Evolutionary conservation across 2,797 vertebrate genomes (phyloP), one percentile per base, ranked within the genome.

Genomic region (Acanthornis magna): DNA sequence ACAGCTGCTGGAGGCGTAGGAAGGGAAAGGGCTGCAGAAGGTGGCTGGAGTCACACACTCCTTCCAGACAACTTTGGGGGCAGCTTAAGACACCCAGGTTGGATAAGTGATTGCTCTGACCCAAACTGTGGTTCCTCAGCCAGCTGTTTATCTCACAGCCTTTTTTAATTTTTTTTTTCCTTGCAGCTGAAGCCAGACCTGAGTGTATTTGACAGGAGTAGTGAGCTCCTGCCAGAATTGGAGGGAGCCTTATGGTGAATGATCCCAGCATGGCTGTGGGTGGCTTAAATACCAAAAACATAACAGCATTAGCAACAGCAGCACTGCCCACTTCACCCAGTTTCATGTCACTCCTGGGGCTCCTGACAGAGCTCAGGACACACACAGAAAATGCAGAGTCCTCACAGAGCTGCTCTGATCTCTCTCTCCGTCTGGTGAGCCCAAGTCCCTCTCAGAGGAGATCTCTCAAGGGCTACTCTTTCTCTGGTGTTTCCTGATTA

Each of bases 401-500:
- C 82, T 96, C 79, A 75, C 29, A 70, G 47, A 92, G 62, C 87
- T 91, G 70, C 82, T 85, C 68, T 89, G 72, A 53, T 61, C 85
- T 75, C 65, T 80, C 43, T 62, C 40, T 68, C 72, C 0, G 0
- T 72, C 81, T 94, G 55, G 51, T 72, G 76, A 96, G 72, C 38
- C 68, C 36, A 93, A 89, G 72, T 11, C 66, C 40, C 79, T 85
- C 58, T n/a, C 76, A 91, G 47, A 94, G 58, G 62, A 93, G 43
- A 12, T 76, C 20, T 70, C 82, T 88, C 87, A 93, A 96, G 89
- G 54, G 68, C 65, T 88, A 61, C 48, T 57, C 32, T 63, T 92
- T 72, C 73, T 90, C 92, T 95, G 88, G 83, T 89, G 91, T 84
- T 92, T 89, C 70, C 85, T 91, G 70, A 85, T 96, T 79, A 91